phyloP scores from a whole-genome alignment of 2,113 vertebrate genomes.

The Zosterops borbonicus region DNA sequence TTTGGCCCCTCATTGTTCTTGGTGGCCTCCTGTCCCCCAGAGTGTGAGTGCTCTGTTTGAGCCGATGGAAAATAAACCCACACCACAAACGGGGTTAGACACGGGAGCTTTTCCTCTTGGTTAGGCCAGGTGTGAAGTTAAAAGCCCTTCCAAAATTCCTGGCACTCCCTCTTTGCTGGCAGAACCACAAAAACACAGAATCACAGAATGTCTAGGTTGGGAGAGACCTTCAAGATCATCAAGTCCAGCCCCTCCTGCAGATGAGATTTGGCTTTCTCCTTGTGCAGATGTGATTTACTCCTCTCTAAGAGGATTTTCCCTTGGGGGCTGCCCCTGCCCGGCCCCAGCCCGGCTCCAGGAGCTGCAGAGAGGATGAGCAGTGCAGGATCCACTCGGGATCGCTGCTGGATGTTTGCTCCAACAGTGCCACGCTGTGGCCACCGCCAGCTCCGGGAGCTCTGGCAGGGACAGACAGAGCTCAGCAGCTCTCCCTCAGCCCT shows the following conservation, averaged over 20 bases:
- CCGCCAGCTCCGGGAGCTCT: not conserved
- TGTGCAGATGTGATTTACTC: rapidly evolving
- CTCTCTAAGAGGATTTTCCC: not conserved
- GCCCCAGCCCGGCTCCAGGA: not conserved
- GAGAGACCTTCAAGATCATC: too few relatives aligned
- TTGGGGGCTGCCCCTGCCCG: not conserved
- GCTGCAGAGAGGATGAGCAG: rapidly evolving
- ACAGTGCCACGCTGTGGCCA: conserved; percentile 56
- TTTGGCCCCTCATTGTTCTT: not conserved
- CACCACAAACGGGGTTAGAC: not conserved
- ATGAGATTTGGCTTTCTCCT: not conserved
- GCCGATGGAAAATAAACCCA: not conserved
- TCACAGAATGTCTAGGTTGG: too few relatives aligned
- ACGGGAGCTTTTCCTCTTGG: not conserved
- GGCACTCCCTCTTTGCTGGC: not conserved
- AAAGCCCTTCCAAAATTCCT: not conserved
- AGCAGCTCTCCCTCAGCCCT: not conserved
- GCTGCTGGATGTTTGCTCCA: not conserved
- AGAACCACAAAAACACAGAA: not conserved
- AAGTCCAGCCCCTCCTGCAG: not conserved
- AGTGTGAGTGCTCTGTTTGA: not conserved
- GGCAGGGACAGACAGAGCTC: not conserved
- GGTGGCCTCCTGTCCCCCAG: not conserved
- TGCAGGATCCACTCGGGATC: rapidly evolving
- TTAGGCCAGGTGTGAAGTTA: not conserved